Conservation (phyloP, 2,113 vertebrate genomes). For the Colius striatus region DNA sequence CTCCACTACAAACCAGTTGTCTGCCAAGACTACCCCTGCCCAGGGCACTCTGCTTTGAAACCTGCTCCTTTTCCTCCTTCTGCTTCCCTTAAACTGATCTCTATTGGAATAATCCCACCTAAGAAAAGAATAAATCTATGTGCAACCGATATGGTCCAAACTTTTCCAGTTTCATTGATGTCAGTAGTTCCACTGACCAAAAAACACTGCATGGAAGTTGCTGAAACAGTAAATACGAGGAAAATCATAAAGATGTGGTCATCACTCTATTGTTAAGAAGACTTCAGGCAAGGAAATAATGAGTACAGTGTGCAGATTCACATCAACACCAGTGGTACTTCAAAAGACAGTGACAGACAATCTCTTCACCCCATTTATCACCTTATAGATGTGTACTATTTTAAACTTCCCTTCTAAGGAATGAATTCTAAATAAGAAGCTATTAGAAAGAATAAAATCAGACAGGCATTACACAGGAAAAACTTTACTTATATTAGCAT, state of each 20-base stretch:
- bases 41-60: background rate
- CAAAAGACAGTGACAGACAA: background rate
- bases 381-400: background rate
- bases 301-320: background rate
- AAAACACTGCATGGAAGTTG: background rate
- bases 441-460: background rate
- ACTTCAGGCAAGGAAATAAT: background rate
- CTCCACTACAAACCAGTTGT: background rate
- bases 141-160: background rate
- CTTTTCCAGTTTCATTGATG: background rate
- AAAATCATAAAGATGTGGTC: background rate
- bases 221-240: background rate
- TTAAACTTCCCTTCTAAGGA: background rate
- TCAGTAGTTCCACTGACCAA: background rate
- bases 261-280: background rate
- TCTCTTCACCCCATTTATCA: background rate
- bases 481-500: background rate
- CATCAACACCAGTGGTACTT: background rate
- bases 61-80: background rate
- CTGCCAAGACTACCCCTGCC: background rate
- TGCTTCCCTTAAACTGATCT: background rate
- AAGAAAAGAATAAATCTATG: background rate
- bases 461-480: background rate
- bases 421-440: background rate
- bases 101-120: background rate